Conservation (phyloP, 2,113 vertebrate species). For the Typhlomys cinereus region DNA sequence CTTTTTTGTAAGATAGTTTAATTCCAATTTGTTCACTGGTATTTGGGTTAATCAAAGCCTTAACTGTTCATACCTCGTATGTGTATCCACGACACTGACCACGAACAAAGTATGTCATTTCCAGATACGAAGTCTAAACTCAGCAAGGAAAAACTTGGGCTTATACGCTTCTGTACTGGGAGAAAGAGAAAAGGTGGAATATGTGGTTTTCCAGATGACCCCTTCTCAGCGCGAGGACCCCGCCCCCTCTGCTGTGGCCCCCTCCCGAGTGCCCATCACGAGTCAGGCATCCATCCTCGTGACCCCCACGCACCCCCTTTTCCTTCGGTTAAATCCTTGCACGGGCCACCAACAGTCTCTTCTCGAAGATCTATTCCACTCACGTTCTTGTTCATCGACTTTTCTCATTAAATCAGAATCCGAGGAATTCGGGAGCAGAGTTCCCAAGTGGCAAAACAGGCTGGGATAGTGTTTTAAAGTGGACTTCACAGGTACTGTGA, state of each 20-base stretch:
- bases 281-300: accelerated
- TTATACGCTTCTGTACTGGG: not conserved
- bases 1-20: no score
- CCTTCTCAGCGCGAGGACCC: not conserved
- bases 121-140: no score
- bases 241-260: not conserved
- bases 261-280: accelerated
- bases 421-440: not conserved
- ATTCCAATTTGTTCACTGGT: no score
- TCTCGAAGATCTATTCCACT: not conserved
- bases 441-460: not conserved
- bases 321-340: not conserved
- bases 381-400: not conserved
- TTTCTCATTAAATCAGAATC: not conserved
- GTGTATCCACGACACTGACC: no score
- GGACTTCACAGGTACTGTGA: not conserved
- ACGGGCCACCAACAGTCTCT: no score
- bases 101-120: no score
- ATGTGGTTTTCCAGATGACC: not conserved
- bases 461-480: not conserved
- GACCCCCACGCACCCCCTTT: not conserved
- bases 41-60: no score
- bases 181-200: not conserved
- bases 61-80: no score
- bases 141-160: not conserved